phyloP scores from a whole-genome alignment of 2,888 invertebrate genomes.

The Heliconius cydno region DNA sequence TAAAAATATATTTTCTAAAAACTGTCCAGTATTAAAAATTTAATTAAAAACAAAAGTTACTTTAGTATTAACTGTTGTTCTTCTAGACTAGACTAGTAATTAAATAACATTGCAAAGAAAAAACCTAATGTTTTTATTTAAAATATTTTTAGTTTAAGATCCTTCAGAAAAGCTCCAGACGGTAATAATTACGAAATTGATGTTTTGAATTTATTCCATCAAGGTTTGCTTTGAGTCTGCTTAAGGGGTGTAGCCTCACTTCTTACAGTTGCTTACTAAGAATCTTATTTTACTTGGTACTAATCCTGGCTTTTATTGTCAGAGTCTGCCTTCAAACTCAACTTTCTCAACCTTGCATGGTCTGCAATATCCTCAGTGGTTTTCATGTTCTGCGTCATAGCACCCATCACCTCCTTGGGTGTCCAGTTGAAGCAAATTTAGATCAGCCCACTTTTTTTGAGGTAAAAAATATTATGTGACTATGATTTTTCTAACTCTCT shows the following conservation, averaged over 20 bases:
- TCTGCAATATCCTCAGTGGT: not conserved
- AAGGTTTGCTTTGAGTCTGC: slow-evolving; percentile 18
- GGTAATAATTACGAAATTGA: slow-evolving; percentile 13
- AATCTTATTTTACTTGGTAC: not conserved
- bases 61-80: not conserved
- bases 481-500: no score
- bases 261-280: not conserved
- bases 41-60: not conserved
- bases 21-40: not conserved
- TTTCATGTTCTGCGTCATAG: no score
- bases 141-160: slow-evolving; percentile 6
- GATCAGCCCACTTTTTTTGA: no score
- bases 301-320: no score
- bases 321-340: not conserved
- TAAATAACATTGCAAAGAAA: not conserved
- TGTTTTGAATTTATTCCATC: slow-evolving; percentile 15
- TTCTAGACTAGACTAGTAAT: not conserved
- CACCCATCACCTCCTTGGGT: no score
- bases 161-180: slow-evolving; percentile 6
- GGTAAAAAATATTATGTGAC: no score
- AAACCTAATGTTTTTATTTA: not conserved
- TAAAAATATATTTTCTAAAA: not conserved
- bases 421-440: no score
- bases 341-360: not conserved
- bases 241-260: not conserved